These are phyloP conservation scores for Cynoglossus semilaevis DNA, from an alignment of 2,113 vertebrate species.

Conservation along the genomic window DNA sequence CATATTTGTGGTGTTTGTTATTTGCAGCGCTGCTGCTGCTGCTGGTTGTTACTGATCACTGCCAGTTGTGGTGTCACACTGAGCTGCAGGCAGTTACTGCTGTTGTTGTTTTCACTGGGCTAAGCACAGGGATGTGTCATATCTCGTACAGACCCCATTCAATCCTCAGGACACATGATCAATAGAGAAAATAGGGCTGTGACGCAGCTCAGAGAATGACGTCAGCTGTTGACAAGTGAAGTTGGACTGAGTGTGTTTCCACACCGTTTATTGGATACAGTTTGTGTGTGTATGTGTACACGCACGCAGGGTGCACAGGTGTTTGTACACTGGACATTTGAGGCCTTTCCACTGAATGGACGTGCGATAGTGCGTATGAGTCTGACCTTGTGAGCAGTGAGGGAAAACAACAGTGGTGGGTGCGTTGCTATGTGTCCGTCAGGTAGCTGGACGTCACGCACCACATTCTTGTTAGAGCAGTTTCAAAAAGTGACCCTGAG, in stretches of 20 bases:
- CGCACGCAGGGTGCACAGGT: background rate
- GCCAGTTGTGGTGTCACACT: constrained; percentile 22
- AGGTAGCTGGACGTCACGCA: constrained; percentile 66
- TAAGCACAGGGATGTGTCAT: constrained; percentile 53
- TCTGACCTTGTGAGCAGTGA: constrained; percentile 39
- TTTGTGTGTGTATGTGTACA: constrained; percentile 23
- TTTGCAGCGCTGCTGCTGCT: background rate
- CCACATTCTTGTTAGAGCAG: constrained; percentile 54
- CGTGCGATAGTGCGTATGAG: constrained; percentile 22
- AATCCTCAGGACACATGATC: constrained; percentile 38
- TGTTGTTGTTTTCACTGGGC: constrained; percentile 44
- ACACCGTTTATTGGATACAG: background rate
- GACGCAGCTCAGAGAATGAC: background rate
- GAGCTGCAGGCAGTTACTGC: constrained; percentile 26
- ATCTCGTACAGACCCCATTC: constrained; percentile 18
- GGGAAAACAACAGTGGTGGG: constrained; percentile 56
- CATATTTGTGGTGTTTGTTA: background rate
- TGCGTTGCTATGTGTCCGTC: constrained; percentile 53
- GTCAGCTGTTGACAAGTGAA: constrained; percentile 38
- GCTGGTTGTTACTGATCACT: background rate
- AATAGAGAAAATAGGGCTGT: constrained; percentile 24
- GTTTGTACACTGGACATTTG: constrained; percentile 28
- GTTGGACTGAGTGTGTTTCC: constrained; percentile 15
- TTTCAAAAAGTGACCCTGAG: constrained; percentile 54
- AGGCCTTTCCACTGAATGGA: constrained; percentile 37